Base-by-base conservation (phyloP, 2,888 invertebrate genomes). In the Lochmaea capreae region DNA sequence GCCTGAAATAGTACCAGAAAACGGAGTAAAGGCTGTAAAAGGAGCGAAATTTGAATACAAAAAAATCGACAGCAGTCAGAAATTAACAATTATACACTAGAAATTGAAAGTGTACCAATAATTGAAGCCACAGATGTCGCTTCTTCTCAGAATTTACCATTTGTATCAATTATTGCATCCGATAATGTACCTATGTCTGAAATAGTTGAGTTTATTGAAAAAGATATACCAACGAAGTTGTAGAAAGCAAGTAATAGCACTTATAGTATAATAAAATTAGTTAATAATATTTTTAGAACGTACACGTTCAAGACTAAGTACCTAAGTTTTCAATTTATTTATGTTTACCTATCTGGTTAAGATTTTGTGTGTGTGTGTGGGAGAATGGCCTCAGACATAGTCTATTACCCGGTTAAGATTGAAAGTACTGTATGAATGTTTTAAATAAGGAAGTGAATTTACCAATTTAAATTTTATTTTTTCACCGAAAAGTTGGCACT, bases 1-100 rank as follows among this genome's bases (percentile, higher is more conserved):
- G n/a, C 22, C 77, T 10, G 77, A 70, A 33, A 39, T 43, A 4
- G 16, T 58, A 46, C 43, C 14, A 33, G 46, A 73, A 22, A 69
- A 73, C 61, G 14, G 62, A 67, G 11, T 33, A 63, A 72, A 72
- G 43, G 26, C 43, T 12, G 22, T 9, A 22, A 18, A 67, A 61
- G 67, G 63, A 62, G 62, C 33, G 65, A 72, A 54, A 18, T 67
- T n/a, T 14, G 43, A 12, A 18, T 63, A 43, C 42, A 67, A 57
- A 72, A 67, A 42, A 72, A 63, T 26, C 52, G 52, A n/a, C 26
- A 43, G 12, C 58, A 54, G 18, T n/a, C 26, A 49, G 33, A 61
- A 3, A 33, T 16, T 46, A 52, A 52, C 22, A 26, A 49, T 26
- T 26, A 65, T 46, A 22, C 22, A 46, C 4, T 52, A 14, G 62